Evolutionary conservation across 2,797 vertebrate species (phyloP).

Genomic region (Taeniopygia guttata): DNA sequence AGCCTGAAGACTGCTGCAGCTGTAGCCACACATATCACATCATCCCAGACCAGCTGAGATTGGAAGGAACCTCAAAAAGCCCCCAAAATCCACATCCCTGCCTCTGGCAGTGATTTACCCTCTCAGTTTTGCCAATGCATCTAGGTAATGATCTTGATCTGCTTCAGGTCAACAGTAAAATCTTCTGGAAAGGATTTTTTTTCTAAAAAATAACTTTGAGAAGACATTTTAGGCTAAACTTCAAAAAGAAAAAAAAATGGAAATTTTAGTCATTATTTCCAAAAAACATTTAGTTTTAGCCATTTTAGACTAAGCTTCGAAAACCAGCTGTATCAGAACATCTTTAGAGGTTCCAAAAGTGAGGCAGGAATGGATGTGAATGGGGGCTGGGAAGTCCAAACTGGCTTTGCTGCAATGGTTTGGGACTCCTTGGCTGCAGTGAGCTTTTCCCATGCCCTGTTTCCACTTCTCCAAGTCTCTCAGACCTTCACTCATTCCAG

Average conservation of each 20-base stretch:
- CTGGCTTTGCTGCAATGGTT: background rate
- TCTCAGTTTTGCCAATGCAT: rapidly evolving
- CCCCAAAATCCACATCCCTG: background rate
- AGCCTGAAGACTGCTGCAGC: background rate
- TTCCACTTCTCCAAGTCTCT: background rate
- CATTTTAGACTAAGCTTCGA: background rate
- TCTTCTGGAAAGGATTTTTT: background rate
- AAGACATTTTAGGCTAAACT: background rate
- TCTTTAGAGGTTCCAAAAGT: background rate
- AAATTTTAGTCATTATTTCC: no score
- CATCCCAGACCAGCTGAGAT: background rate
- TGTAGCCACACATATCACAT: rapidly evolving
- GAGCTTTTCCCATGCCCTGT: background rate
- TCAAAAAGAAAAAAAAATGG: background rate
- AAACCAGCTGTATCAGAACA: background rate
- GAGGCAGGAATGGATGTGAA: background rate
- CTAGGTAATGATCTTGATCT: background rate
- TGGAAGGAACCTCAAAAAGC: background rate
- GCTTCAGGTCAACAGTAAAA: background rate
- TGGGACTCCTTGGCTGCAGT: background rate
- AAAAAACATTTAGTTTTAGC: no score
- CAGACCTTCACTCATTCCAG: background rate
- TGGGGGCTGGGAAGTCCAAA: background rate
- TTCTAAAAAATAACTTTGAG: background rate
- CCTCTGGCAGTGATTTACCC: background rate